Conservation (phyloP, 2,888 invertebrate species). For the Phyto melanocephala region DNA sequence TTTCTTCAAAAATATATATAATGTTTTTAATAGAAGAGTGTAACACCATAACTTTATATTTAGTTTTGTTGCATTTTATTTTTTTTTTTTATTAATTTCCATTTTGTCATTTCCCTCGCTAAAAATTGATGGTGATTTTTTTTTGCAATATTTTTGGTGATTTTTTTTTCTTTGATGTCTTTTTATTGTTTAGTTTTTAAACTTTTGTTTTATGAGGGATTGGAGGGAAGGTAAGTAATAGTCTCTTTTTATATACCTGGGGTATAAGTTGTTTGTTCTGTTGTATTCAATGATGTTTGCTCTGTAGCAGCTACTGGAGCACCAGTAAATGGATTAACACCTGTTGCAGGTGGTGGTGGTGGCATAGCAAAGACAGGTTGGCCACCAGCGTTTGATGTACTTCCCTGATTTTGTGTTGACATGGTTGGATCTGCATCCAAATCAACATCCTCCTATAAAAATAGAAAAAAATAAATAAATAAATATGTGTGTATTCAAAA, state of each 20-base stretch:
- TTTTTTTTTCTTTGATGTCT: constrained; percentile 17
- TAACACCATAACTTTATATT: constrained; percentile 39
- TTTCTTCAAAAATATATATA: constrained; percentile 19
- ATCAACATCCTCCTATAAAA: constrained; percentile 77
- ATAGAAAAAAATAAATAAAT: background rate
- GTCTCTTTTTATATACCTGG: constrained; percentile 78
- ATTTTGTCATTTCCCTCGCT: constrained; percentile 5
- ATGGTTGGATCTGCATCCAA: constrained; percentile 73
- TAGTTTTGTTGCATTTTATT: constrained; percentile 18
- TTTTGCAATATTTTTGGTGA: constrained; percentile 18
- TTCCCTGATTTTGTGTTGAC: constrained; percentile 36
- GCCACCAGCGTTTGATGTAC: constrained; percentile 67
- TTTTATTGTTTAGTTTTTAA: constrained; percentile 30
- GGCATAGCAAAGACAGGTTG: constrained; percentile 77
- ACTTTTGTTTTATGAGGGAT: constrained; percentile 27
- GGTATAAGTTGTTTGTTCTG: constrained; percentile 79
- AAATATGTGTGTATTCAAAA: background rate
- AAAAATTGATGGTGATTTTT: too few relatives aligned
- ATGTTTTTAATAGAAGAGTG: constrained; percentile 30
- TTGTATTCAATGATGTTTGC: constrained; percentile 78
- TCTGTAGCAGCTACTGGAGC: constrained; percentile 77
- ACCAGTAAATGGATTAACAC: constrained; percentile 78
- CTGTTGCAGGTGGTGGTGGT: constrained; percentile 73
- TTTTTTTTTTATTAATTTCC: background rate
- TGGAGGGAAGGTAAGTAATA: constrained; percentile 40